A percentile compares a stretch with the other conserved stretches of the same genome.
Conservation (phyloP, 2,797 vertebrate genomes). For the Enteromius treurensis region DNA sequence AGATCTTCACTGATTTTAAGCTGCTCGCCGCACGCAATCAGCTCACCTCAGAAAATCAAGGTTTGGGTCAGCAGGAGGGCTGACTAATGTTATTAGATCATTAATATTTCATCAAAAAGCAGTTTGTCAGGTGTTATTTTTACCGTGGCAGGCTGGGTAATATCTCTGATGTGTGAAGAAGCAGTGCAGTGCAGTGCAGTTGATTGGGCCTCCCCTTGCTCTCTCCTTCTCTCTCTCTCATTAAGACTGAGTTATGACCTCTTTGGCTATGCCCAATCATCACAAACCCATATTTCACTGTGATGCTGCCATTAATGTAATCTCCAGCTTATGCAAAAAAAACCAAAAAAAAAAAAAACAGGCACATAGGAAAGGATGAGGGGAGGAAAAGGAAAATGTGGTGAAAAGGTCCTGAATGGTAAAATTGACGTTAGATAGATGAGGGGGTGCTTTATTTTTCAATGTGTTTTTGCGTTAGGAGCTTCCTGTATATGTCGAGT, state of each 20-base stretch:
- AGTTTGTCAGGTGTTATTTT: conserved; percentile 47
- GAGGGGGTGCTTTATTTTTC: conserved; percentile 1
- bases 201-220: conserved; percentile 30
- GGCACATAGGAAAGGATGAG: conserved; percentile 36
- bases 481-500: background rate
- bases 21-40: conserved; percentile 35
- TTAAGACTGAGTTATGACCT: conserved; percentile 77
- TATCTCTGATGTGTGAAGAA: conserved; percentile 41
- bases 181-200: conserved; percentile 20
- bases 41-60: conserved; percentile 33
- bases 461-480: conserved; percentile 52
- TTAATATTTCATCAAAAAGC: conserved; percentile 51
- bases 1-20: conserved; percentile 25
- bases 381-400: conserved; percentile 40
- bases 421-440: background rate
- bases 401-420: background rate
- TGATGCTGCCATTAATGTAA: conserved; percentile 71
- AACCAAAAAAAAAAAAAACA: conserved; percentile 53
- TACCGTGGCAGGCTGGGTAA: conserved; percentile 16
- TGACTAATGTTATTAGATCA: conserved; percentile 48
- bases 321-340: conserved; percentile 72
- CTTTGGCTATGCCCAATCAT: conserved; percentile 63
- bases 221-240: conserved; percentile 66
- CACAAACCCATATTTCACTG: conserved; percentile 72
- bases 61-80: conserved; percentile 33